These are phyloP conservation scores for Trisateles emortualis DNA, from an alignment of 2,888 invertebrate genomes.

Conservation along the genomic window DNA sequence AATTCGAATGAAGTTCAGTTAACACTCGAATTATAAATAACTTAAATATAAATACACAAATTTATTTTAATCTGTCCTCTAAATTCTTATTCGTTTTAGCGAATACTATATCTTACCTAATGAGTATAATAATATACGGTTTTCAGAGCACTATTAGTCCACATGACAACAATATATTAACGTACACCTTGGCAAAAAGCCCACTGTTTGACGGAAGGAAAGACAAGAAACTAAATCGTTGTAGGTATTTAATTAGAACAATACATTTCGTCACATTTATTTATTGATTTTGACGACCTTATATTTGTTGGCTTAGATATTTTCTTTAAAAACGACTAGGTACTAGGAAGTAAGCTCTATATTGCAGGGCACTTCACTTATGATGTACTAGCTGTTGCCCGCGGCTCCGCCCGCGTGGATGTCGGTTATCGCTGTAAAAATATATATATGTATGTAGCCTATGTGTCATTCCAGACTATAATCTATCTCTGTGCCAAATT, in stretches of 20 bases:
- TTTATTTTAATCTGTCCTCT: constrained; percentile 56
- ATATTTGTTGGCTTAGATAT: background rate
- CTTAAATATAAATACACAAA: constrained; percentile 39
- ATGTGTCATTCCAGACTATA: too few relatives aligned
- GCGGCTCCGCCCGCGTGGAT: too few relatives aligned
- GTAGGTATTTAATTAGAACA: constrained; percentile 61
- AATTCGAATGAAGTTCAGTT: background rate
- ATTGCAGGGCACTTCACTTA: too few relatives aligned
- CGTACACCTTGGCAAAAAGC: constrained; percentile 67
- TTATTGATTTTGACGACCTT: constrained; percentile 28
- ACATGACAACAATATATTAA: constrained; percentile 66
- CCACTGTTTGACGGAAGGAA: constrained; percentile 71
- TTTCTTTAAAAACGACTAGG: too few relatives aligned
- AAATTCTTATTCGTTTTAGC: constrained; percentile 54
- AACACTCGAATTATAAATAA: constrained; percentile 39
- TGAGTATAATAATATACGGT: constrained; percentile 54
- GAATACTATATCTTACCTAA: constrained; percentile 48
- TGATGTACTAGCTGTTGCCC: too few relatives aligned
- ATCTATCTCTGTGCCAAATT: too few relatives aligned
- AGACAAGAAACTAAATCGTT: constrained; percentile 55
- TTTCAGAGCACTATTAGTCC: constrained; percentile 53
- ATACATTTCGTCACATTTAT: constrained; percentile 50
- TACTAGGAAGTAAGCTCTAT: too few relatives aligned
- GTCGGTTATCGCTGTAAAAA: too few relatives aligned
- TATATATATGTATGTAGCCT: too few relatives aligned